Base-by-base conservation (phyloP, 2,888 invertebrate species). In the Drosophila neotestacea region DNA sequence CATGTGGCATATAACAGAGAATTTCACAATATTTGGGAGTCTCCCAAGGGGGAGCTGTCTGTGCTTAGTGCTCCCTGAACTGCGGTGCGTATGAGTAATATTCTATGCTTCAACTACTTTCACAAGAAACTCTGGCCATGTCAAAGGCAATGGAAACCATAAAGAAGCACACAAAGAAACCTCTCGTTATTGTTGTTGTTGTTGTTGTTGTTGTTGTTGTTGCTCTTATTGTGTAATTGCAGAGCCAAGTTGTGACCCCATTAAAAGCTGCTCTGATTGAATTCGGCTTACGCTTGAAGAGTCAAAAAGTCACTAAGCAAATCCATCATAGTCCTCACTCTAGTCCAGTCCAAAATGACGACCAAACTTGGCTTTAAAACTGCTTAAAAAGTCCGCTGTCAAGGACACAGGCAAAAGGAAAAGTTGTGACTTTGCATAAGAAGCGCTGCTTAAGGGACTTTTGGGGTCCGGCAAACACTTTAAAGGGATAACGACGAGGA, bases 261-360 rank as follows among this genome's bases (percentile, higher is more conserved):
- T 84, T 82, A 78, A 73, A 78, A 78, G 77, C 56, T 42, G 60
- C 76, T 70, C 48, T 76, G 82, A 86, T 84, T 84, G 85, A 86
- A 85, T 84, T 84, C 78, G 63, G 78, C 82, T 84, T 86, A 87
- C 80, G 84, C 85, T 70, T 56, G 75, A 86, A 70, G 69, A 78
- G 80, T 80, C 72, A 71, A 34, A 70, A 78, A 80, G 66, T 80
- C 76, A 70, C 56, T 47, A 42, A 48, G 67, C 74, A 73, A 73
- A 84, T 84, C 81, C 87, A 86, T 84, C 87, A 81, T 67, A 55
- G 46, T 11, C 27, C 56, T 51, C 4, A 10, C 27, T 28, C 51
- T 58, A 42, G 47, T 34, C 64, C 22, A 52, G 58, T n/a, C 2
- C 58, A 11, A 30, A 10, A 30, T 13, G 6, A 4, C 28, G 38